These are phyloP conservation scores for Isichthys henryi DNA, from an alignment of 2,113 vertebrate species.

Conservation along the genomic window DNA sequence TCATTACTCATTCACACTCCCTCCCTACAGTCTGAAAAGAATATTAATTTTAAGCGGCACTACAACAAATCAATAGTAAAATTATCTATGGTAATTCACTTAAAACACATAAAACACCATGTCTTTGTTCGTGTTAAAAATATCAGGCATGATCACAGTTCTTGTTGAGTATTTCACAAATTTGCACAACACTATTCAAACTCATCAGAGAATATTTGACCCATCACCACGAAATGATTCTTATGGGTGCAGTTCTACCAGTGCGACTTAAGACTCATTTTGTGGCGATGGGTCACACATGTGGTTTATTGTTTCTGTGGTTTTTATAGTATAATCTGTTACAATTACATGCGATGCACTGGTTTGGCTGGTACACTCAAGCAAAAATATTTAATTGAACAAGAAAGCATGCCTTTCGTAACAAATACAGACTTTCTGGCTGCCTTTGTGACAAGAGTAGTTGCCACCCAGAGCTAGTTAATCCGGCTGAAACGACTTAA, in stretches of 20 bases:
- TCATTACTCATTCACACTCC: no score
- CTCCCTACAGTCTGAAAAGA: no score
- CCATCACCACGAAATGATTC: no score
- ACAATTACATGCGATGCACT: neutral
- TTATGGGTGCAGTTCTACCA: no score
- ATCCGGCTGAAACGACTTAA: neutral
- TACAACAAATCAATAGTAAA: no score
- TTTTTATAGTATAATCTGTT: neutral
- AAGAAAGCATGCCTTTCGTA: neutral
- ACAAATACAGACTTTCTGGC: no score
- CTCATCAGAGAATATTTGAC: neutral
- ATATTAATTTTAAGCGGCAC: no score
- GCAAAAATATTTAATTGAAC: neutral
- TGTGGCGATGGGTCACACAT: neutral
- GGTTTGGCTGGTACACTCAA: neutral
- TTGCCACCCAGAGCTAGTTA: neutral
- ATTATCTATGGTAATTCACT: no score
- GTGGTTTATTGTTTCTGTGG: neutral
- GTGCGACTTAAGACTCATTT: no score
- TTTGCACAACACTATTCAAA: neutral
- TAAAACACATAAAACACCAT: no score
- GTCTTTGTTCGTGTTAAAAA: no score
- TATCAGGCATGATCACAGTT: no score
- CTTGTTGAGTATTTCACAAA: neutral
- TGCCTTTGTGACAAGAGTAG: neutral